Evolutionary conservation across 2,113 vertebrate species (phyloP).

Genomic region (Eolophus roseicapilla): DNA sequence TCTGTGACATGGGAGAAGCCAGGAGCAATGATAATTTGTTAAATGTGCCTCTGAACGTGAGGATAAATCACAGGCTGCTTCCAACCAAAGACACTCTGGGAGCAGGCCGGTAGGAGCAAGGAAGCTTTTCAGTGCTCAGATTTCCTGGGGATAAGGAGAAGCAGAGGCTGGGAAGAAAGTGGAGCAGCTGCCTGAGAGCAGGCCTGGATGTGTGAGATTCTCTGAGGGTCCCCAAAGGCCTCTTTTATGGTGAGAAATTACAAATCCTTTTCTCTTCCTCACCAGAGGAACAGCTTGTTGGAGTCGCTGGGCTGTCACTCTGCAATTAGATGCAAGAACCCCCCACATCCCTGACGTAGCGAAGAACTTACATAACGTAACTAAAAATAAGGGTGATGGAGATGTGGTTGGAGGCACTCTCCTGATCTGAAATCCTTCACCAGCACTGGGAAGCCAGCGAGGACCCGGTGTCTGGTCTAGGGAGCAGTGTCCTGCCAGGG

Average conservation of each 20-base stretch:
- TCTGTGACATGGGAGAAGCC: background rate
- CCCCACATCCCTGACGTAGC: conserved; percentile 66
- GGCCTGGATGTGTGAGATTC: background rate
- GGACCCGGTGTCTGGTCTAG: background rate
- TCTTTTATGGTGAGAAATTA: conserved; percentile 47
- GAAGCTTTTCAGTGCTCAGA: background rate
- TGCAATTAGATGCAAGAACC: conserved; percentile 78
- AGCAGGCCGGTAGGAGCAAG: background rate
- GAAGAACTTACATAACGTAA: conserved; percentile 76
- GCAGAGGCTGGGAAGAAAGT: background rate
- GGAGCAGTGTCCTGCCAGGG: background rate
- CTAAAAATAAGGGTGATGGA: conserved; percentile 77
- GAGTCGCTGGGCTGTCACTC: conserved; percentile 74
- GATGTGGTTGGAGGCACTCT: background rate
- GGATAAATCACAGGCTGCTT: background rate
- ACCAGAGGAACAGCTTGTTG: conserved; percentile 76
- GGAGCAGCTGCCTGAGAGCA: background rate
- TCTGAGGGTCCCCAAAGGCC: conserved; percentile 35
- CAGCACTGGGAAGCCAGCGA: background rate
- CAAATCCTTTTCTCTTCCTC: conserved; percentile 63
- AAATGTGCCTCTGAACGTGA: background rate
- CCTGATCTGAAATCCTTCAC: background rate
- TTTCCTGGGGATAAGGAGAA: background rate
- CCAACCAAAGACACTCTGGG: background rate
- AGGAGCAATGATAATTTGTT: background rate